These are phyloP conservation scores for Sinhomidia bicolor DNA, from an alignment of 2,888 invertebrate genomes.

Conservation along the genomic window DNA sequence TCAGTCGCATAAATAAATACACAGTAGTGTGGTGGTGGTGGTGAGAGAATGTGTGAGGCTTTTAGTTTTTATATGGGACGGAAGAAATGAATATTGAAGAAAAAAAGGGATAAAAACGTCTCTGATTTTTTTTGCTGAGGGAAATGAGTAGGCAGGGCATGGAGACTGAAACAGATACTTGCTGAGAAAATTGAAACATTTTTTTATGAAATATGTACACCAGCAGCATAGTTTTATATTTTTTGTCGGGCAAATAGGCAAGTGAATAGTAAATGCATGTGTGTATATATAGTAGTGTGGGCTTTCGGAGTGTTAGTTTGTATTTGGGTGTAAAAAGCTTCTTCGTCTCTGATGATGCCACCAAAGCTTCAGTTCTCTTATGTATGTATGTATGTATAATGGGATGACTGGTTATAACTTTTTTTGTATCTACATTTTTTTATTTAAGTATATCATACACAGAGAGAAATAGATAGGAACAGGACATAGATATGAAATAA, in stretches of 20 bases:
- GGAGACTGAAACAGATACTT: conserved; percentile 16
- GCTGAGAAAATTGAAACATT: conserved; percentile 66
- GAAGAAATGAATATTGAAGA: conserved; percentile 37
- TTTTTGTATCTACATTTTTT: not conserved
- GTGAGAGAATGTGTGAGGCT: not conserved
- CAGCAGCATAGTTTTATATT: no score
- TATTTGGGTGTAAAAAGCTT: conserved; percentile 67
- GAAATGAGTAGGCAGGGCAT: conserved; percentile 66
- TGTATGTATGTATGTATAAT: conserved; percentile 8
- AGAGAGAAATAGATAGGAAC: not conserved
- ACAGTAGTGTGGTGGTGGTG: not conserved
- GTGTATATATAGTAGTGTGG: not conserved
- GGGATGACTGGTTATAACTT: conserved; percentile 7
- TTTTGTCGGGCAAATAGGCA: conserved; percentile 28
- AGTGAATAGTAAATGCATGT: not conserved
- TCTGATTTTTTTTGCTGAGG: conserved; percentile 64
- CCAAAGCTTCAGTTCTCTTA: no score
- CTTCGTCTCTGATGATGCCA: not conserved
- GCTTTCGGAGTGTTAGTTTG: conserved; percentile 46
- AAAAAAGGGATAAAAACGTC: conserved; percentile 40
- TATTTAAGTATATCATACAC: not conserved
- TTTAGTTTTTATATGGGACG: conserved; percentile 28
- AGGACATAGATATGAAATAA: conserved; percentile 66
- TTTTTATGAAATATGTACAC: conserved; percentile 35
- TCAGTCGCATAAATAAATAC: no score